Conservation (phyloP, 2,888 invertebrate species). For the Graphium colonna region DNA sequence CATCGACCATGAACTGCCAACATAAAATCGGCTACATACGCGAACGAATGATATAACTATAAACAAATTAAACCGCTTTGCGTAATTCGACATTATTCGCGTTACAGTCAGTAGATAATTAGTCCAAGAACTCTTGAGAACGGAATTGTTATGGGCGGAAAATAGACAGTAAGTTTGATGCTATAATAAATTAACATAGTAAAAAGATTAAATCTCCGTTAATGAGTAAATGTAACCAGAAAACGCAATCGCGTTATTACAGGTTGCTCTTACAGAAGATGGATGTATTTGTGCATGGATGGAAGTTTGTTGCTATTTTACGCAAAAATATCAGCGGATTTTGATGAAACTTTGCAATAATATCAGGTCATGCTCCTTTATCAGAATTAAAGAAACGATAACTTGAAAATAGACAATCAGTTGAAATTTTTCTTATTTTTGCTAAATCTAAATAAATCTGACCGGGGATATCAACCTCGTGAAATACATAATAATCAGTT, state of each 20-base stretch:
- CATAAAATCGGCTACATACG: conserved; percentile 24
- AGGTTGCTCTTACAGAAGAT: background rate
- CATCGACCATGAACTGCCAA: conserved; percentile 11
- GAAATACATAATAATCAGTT: too few relatives aligned
- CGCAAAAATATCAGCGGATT: too few relatives aligned
- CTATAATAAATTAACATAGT: conserved; percentile 15
- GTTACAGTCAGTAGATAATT: conserved; percentile 53
- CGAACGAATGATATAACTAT: conserved; percentile 37
- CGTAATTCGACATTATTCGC: conserved; percentile 37
- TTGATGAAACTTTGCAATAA: too few relatives aligned
- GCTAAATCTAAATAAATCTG: too few relatives aligned
- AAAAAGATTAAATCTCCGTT: conserved; percentile 12
- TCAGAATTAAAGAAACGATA: too few relatives aligned
- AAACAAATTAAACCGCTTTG: conserved; percentile 32
- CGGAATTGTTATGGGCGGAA: conserved; percentile 23
- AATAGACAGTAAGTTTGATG: conserved; percentile 14
- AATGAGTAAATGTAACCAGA: conserved; percentile 18
- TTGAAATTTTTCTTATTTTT: too few relatives aligned
- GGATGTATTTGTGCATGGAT: too few relatives aligned
- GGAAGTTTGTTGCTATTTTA: too few relatives aligned
- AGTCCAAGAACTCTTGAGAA: conserved; percentile 40
- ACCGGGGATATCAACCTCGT: too few relatives aligned
- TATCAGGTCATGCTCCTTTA: too few relatives aligned
- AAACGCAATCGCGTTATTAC: background rate
- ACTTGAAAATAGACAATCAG: too few relatives aligned